These are phyloP conservation scores for Gortyna flavago DNA, from an alignment of 2,888 invertebrate species.

Conservation along the genomic window DNA sequence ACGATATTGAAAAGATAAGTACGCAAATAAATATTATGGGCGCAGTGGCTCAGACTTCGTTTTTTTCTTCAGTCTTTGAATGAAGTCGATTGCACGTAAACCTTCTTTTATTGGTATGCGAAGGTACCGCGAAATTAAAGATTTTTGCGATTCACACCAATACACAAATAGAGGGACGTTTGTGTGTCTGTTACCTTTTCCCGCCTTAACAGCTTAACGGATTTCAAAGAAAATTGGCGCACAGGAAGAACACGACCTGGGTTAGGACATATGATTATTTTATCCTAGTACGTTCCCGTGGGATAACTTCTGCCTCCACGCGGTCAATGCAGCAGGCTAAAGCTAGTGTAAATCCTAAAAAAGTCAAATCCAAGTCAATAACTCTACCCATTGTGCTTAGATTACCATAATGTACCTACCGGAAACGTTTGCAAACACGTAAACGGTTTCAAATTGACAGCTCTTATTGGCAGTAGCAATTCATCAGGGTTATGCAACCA, in stretches of 20 bases:
- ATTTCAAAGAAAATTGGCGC: background rate
- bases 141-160: background rate
- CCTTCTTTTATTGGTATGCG: background rate
- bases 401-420: background rate
- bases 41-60: background rate
- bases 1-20: background rate
- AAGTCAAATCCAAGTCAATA: background rate
- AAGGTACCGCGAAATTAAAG: background rate
- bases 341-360: background rate
- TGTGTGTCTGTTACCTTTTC: no score
- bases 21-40: background rate
- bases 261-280: background rate
- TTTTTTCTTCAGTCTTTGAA: background rate
- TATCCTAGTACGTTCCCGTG: background rate
- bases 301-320: background rate
- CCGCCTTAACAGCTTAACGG: background rate
- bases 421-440: background rate
- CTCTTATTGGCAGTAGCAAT: conserved; percentile 1
- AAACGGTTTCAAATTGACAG: conserved; percentile 2
- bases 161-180: background rate
- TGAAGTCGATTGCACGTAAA: background rate
- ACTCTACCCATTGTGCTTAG: background rate
- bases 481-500: background rate
- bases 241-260: background rate
- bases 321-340: background rate